Conservation (phyloP, 2,888 invertebrate species). For the Eubasilissa splendida region DNA sequence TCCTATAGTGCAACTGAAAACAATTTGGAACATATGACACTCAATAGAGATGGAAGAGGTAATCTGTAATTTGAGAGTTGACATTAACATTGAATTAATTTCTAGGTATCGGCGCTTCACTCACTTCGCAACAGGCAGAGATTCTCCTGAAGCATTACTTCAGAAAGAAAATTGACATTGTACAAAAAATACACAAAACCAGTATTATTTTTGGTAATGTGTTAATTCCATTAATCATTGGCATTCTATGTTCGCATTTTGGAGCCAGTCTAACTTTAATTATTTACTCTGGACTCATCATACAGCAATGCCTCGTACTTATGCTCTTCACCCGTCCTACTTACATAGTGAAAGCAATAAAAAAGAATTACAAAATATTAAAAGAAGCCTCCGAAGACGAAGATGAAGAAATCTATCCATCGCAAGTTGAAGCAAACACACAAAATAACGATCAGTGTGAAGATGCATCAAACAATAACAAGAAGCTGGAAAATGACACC, state of each 20-base stretch:
- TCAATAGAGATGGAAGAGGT: no score
- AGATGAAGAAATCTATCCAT: slow-evolving; percentile 74
- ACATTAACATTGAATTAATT: slow-evolving; percentile 55
- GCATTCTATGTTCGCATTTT: slow-evolving; percentile 68
- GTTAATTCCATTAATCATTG: slow-evolving; percentile 70
- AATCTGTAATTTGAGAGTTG: neutral
- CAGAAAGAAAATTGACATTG: slow-evolving; percentile 70
- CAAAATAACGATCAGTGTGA: slow-evolving; percentile 28
- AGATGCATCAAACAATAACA: slow-evolving; percentile 20
- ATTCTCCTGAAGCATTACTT: slow-evolving; percentile 75
- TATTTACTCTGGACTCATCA: slow-evolving; percentile 73
- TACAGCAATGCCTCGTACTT: slow-evolving; percentile 73
- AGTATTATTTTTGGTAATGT: slow-evolving; percentile 73
- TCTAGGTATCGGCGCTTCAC: slow-evolving; percentile 73
- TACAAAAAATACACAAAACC: slow-evolving; percentile 71
- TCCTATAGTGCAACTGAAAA: no score
- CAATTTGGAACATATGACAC: no score
- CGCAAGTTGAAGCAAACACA: slow-evolving; percentile 37
- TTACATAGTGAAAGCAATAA: slow-evolving; percentile 70
- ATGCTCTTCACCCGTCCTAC: slow-evolving; percentile 72
- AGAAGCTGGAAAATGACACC: slow-evolving; percentile 30
- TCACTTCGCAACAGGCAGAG: slow-evolving; percentile 74
- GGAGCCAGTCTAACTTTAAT: slow-evolving; percentile 66
- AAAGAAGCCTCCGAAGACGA: slow-evolving; percentile 70
- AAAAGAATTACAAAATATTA: slow-evolving; percentile 69